Base-by-base conservation (phyloP, 2,888 invertebrate species). In the Lucinisca nassula region DNA sequence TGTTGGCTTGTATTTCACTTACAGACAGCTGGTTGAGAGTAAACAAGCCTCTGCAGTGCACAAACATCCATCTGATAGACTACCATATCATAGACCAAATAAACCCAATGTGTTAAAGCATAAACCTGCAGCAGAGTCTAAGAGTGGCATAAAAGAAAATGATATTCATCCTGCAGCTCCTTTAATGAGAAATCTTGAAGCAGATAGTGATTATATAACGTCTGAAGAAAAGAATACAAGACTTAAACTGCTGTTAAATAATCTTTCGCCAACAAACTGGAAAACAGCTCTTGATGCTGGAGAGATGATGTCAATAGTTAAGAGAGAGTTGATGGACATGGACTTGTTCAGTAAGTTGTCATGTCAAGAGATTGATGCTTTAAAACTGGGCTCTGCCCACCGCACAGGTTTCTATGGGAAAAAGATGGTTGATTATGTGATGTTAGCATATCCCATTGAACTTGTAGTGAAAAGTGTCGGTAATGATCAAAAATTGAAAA, bases 211-310 rank as follows among this genome's bases (percentile, higher is more conserved):
- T 78, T 88, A 90, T 79, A 79, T 88, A 14, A 86, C 88, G 24
- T 80, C 88, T 37, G 88, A 85, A 30, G 89, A 91, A 77, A 87
- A 83, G 38, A 61, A 79, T 30, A 58, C 79, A 0, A 79, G 85
- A 37, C 49, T 93, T 10, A 90, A 87, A 77, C 27, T 76, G 0
- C 77, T 93, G 10, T 61, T 93, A 27, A 81, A 84, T 6, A 80
- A 89, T n/a, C 76, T 93, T 12, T 89, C 89, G 30, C 94, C 95
- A 3, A n/a, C 79, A 21, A 91, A 93, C 80, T 95, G 94, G 95
- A 93, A 92, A 51, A 80, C 79, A 6, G 92, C 94, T 1, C 61
- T 80, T 21, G 94, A 94, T 32, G 92, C 94, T 0, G 94, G 93
- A 84, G 95, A 94, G 76, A 92, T 94, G 87, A 92, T 93, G 10